These are phyloP conservation scores for Pterostichus madidus DNA, from an alignment of 2,888 invertebrate genomes.

Conservation along the genomic window DNA sequence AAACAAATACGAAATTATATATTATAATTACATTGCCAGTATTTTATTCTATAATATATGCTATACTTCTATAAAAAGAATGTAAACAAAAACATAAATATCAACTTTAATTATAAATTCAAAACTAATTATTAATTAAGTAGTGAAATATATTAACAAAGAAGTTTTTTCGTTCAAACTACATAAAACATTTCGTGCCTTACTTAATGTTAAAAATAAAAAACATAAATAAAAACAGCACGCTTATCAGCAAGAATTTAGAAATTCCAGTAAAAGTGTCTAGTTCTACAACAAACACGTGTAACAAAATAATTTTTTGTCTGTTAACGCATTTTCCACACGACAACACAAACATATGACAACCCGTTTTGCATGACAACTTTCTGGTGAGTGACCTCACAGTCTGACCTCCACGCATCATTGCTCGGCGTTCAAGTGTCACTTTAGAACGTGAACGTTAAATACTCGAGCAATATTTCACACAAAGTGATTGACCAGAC, in stretches of 20 bases:
- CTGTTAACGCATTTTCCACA: conserved; percentile 28
- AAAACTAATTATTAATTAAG: conserved; percentile 13
- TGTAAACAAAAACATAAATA: conserved; percentile 11
- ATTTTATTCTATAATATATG: too few relatives aligned
- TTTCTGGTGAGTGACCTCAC: conserved; percentile 64
- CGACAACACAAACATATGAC: conserved; percentile 36
- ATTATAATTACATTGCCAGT: not conserved
- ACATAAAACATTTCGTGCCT: not conserved
- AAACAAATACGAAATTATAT: too few relatives aligned
- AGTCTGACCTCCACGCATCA: conserved; percentile 65
- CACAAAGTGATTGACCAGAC: conserved; percentile 25
- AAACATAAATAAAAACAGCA: not conserved
- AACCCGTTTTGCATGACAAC: conserved; percentile 51
- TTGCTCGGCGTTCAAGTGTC: conserved; percentile 47
- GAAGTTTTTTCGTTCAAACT: not conserved
- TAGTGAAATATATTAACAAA: not conserved
- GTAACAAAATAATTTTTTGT: conserved; percentile 24
- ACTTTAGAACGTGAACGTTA: conserved; percentile 53
- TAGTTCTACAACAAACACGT: not conserved
- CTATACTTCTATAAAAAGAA: conserved; percentile 1
- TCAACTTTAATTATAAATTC: conserved; percentile 24
- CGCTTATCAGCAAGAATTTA: conserved; percentile 5
- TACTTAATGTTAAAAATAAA: conserved; percentile 12
- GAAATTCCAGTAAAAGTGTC: conserved; percentile 31
- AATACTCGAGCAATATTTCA: conserved; percentile 49